Evolutionary conservation across 2,888 invertebrate genomes (phyloP).

Genomic region (Pediacus dermestoides): DNA sequence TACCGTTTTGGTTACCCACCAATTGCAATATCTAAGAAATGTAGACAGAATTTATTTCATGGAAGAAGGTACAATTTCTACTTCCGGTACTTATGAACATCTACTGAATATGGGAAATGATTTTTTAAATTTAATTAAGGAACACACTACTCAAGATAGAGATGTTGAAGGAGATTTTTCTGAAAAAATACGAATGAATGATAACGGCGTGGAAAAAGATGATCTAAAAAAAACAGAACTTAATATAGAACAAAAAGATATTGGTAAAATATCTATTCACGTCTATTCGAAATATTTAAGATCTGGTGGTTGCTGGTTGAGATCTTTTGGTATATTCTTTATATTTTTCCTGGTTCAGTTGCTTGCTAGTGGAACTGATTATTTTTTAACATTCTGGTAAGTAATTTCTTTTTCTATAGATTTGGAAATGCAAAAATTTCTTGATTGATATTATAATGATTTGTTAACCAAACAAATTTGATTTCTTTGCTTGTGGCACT

Average conservation of each 20-base stretch:
- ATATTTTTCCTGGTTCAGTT: constrained; percentile 65
- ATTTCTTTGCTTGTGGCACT: too few relatives aligned
- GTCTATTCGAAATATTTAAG: constrained; percentile 67
- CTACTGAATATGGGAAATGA: constrained; percentile 68
- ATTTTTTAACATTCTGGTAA: constrained; percentile 75
- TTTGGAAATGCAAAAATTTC: too few relatives aligned
- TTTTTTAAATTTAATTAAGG: constrained; percentile 56
- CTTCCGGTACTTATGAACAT: constrained; percentile 66
- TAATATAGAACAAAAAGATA: constrained; percentile 59
- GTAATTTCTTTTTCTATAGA: too few relatives aligned
- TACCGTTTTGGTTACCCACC: constrained; percentile 70
- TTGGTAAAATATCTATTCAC: constrained; percentile 52
- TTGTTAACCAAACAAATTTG: too few relatives aligned
- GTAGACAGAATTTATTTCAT: constrained; percentile 55
- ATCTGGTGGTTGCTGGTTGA: constrained; percentile 71
- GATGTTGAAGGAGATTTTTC: too few relatives aligned
- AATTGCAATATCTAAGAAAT: constrained; percentile 61
- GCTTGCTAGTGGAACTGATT: constrained; percentile 71
- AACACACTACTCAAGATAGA: constrained; percentile 40
- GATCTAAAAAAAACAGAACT: constrained; percentile 42
- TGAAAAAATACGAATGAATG: too few relatives aligned
- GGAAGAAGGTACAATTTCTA: constrained; percentile 55
- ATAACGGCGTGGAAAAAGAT: constrained; percentile 34
- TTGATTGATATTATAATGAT: too few relatives aligned
- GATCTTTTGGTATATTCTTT: constrained; percentile 34